Percentiles rank a stretch among this genome's conserved stretches.
Conservation (phyloP, 2,113 vertebrate genomes). For the Dunckerocampus dactyliophorus region DNA sequence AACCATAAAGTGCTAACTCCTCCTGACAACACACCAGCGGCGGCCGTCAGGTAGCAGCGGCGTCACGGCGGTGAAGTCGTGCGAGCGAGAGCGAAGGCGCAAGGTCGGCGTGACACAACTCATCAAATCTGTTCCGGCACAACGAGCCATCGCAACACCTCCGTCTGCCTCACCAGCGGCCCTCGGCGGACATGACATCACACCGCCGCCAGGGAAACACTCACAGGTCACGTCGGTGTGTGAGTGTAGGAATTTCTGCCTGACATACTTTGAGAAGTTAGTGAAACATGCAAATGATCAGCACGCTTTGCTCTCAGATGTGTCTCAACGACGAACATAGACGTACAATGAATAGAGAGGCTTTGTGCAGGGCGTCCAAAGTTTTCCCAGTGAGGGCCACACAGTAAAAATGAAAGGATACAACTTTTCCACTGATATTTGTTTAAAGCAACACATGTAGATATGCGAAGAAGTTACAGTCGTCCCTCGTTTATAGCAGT, state of each 20-base stretch:
- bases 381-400: no score
- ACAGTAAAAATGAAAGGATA: no score
- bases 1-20: neutral
- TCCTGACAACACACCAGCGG: neutral
- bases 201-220: conserved; percentile 32
- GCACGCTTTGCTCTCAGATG: neutral
- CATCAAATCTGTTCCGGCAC: conserved; percentile 52
- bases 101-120: conserved; percentile 46
- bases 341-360: no score
- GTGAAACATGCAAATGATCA: conserved; percentile 2
- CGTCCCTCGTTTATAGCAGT: no score
- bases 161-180: conserved; percentile 24
- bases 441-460: no score
- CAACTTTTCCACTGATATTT: no score
- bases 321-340: no score
- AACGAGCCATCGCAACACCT: conserved; percentile 26
- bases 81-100: conserved; percentile 28
- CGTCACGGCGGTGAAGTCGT: conserved; percentile 3
- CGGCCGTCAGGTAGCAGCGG: neutral
- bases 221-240: conserved; percentile 18
- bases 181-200: conserved; percentile 28
- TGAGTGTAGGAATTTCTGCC: neutral
- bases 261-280: neutral
- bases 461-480: no score
- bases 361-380: no score